Evolutionary conservation across 2,797 vertebrate genomes (phyloP).

Genomic region (Remorina albescens): DNA sequence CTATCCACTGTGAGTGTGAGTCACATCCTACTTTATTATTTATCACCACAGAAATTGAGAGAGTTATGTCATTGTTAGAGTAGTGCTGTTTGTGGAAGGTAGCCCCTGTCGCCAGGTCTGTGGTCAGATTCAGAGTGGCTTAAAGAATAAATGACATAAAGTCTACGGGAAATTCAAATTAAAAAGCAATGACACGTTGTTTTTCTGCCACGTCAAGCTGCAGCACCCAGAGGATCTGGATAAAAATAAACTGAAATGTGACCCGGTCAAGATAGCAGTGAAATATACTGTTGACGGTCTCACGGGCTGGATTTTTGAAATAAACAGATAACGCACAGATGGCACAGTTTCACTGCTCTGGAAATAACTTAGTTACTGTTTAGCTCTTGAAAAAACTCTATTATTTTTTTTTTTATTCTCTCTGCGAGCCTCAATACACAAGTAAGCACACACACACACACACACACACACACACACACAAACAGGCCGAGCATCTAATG

Average conservation of each 20-base stretch:
- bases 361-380: conserved; percentile 41
- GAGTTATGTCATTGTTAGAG: background rate
- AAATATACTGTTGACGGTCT: conserved; percentile 48
- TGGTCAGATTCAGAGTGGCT: background rate
- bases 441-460: background rate
- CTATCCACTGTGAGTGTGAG: conserved; percentile 32
- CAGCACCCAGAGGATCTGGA: background rate
- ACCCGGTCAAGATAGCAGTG: conserved; percentile 41
- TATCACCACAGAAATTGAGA: conserved; percentile 22
- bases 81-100: background rate
- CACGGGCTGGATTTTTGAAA: conserved; percentile 26
- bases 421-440: background rate
- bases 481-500: background rate
- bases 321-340: conserved; percentile 32
- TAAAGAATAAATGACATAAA: conserved; percentile 4
- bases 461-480: conserved; percentile 12
- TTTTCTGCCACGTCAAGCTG: background rate
- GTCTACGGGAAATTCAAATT: background rate
- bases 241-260: conserved; percentile 40
- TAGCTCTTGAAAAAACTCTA: conserved; percentile 1
- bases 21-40: conserved; percentile 41
- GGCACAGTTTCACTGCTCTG: conserved; percentile 10
- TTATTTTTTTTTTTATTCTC: no score
- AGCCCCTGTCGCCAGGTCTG: no score
- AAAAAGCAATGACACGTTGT: no score